phyloP scores from a whole-genome alignment of 1,140 invertebrate species.

The Listronotus bonariensis region DNA sequence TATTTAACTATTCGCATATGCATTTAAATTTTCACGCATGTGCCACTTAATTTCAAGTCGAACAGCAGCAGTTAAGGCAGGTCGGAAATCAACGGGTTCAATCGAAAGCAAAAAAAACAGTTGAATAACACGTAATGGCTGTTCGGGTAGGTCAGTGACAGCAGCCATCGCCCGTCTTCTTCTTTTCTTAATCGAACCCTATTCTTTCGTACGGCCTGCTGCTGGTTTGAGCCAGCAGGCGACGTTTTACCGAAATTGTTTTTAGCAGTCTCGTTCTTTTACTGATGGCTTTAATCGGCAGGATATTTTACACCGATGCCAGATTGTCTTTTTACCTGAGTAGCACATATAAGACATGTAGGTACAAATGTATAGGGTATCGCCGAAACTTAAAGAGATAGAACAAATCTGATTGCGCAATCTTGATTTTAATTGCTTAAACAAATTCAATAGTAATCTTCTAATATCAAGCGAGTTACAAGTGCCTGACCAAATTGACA shows the following conservation, averaged over 20 bases:
- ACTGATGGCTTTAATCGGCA: too few relatives aligned
- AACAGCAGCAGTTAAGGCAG: conserved; percentile 39
- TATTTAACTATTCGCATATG: conserved; percentile 4
- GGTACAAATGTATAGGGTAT: too few relatives aligned
- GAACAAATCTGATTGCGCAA: too few relatives aligned
- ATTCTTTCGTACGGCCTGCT: conserved; percentile 19
- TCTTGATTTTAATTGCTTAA: too few relatives aligned
- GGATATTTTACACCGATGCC: too few relatives aligned
- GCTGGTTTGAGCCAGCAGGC: conserved; percentile 8
- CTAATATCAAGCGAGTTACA: too few relatives aligned
- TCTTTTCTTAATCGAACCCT: conserved; percentile 26
- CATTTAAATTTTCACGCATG: conserved; percentile 34
- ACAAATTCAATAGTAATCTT: too few relatives aligned
- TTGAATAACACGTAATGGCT: conserved; percentile 48
- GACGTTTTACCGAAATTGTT: conserved; percentile 19
- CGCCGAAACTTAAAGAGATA: too few relatives aligned
- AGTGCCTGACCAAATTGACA: too few relatives aligned
- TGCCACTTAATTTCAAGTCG: conserved; percentile 35
- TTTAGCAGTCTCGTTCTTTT: neutral
- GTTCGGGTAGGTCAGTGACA: conserved; percentile 50
- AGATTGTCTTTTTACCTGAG: too few relatives aligned
- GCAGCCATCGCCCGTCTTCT: conserved; percentile 39
- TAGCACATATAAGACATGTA: too few relatives aligned
- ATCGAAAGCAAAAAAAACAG: conserved; percentile 44
- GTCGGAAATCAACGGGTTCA: conserved; percentile 44